A percentile compares a stretch with the other conserved stretches of the same genome.
phyloP scores from a whole-genome alignment of 1,140 invertebrate species.

The Papilio machaon region DNA sequence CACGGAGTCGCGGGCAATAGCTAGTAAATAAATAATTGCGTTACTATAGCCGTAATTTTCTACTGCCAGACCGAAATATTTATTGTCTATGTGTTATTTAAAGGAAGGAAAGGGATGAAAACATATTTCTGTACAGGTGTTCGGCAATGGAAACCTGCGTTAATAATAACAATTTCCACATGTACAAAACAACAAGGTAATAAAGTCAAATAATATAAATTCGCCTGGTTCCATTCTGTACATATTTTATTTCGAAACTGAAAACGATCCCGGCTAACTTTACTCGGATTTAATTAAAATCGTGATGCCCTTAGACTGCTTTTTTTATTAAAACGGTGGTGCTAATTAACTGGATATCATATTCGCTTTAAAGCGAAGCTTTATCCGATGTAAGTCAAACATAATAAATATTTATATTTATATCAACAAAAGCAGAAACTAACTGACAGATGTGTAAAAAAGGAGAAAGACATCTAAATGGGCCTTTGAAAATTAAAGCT shows the following conservation, averaged over 20 bases:
- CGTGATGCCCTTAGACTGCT: background rate
- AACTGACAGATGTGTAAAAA: background rate
- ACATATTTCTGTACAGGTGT: too few species aligned
- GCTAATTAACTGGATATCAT: conserved; percentile 22
- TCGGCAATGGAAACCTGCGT: too few species aligned
- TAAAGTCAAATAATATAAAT: background rate
- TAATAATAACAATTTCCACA: too few species aligned
- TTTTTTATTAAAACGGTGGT: background rate
- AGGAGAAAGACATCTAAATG: too few species aligned
- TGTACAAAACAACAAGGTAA: background rate
- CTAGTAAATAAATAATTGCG: too few species aligned
- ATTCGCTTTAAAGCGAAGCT: background rate
- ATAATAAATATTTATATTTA: background rate
- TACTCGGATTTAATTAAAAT: conserved; percentile 22
- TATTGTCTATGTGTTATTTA: too few species aligned
- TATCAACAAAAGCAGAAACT: background rate
- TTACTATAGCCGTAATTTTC: too few species aligned
- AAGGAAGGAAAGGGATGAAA: too few species aligned
- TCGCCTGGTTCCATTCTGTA: too few species aligned
- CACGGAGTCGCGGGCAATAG: too few species aligned
- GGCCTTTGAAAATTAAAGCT: background rate
- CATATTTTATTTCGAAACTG: background rate
- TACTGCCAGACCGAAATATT: too few species aligned
- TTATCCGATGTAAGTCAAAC: background rate
- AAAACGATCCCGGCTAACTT: background rate